Base-by-base conservation (phyloP, 2,797 vertebrate species). In the Pseudomugil tenellus region DNA sequence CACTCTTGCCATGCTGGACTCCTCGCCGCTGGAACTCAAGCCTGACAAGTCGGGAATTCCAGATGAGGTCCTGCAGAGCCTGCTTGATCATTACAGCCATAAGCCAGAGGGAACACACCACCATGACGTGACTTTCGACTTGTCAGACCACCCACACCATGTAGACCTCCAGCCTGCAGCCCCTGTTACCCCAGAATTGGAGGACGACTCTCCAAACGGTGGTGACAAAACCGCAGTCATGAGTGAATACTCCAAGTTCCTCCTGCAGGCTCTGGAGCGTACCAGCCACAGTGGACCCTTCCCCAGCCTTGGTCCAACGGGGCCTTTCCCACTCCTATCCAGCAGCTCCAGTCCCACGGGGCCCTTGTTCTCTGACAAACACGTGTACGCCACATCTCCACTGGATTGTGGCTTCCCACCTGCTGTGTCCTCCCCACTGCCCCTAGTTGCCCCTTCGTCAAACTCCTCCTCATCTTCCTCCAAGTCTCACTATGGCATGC, bases 1-100 rank as follows among this genome's bases (percentile, higher is more conserved):
- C 78, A 93, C 94, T 0, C 92, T 97, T 17, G 93, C 97, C 74
- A 96, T 97, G 84, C 95, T 99, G 70, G 96, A 99, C 63, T 94
- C 98, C 53, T 96, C 96, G 57, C 93, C 97, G 4, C 89, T 98
- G n/a, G 98, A 99, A 11, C 94, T 96, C 64, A 99, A 99, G 90
- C 97, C 98, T 0, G 98, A 99, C 88, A 99, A 98, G 93, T 98
- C 98, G 4, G 96, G 96, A 79, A 99, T 99, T 91, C 97, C 98
- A 4, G 98, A 99, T 67, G 98, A 99, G 93, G 98, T 99, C 63
- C 92, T 99, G 72, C 98, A 99, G 84, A 99, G 97, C 87, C 94
- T 99, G 87, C 92, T 99, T 70, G 98, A 99, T 85, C 98, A 99
- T 90, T 99, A 99, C 85, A 96, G 96, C 87, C 96, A 95, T 91